Evolutionary conservation across 2,888 invertebrate genomes (phyloP).

Genomic region (Nephrotoma guestfalica): DNA sequence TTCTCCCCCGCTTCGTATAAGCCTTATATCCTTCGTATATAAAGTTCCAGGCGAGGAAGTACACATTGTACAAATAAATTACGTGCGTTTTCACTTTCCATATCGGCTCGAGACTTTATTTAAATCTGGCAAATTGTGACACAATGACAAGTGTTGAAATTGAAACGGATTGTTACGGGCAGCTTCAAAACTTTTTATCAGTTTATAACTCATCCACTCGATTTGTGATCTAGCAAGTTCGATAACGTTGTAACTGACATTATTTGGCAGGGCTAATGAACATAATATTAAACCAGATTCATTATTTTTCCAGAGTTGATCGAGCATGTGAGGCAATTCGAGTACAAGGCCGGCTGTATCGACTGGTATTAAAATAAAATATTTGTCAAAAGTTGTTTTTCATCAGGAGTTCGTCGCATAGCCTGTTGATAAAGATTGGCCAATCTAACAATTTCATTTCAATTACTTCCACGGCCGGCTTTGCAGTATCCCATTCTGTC

Average conservation of each 20-base stretch:
- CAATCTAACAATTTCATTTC: too few species aligned
- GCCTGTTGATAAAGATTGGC: slow-evolving; percentile 94
- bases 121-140: slow-evolving; percentile 82
- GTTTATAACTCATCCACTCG: slow-evolving; percentile 99
- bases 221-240: slow-evolving; percentile 98
- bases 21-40: slow-evolving; percentile 63
- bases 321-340: slow-evolving; percentile 91
- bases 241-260: slow-evolving; percentile 95
- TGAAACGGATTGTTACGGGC: slow-evolving; percentile 91
- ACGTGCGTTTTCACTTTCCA: slow-evolving; percentile 89
- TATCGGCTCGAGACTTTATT: slow-evolving; percentile 77
- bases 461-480: too few species aligned
- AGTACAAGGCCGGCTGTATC: slow-evolving; percentile 95
- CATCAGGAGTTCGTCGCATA: slow-evolving; percentile 78
- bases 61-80: slow-evolving; percentile 91
- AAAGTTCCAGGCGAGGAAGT: slow-evolving; percentile 70
- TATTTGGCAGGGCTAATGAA: slow-evolving; percentile 82
- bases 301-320: slow-evolving; percentile 86
- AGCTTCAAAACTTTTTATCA: slow-evolving; percentile 83
- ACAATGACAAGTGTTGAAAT: slow-evolving; percentile 83
- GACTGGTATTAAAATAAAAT: slow-evolving; percentile 83
- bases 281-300: slow-evolving; percentile 93
- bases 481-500: too few species aligned
- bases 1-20: slow-evolving; percentile 47
- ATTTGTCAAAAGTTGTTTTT: slow-evolving; percentile 92